Conservation (phyloP, 1,140 invertebrate genomes). For the Hycleus phaleratus region DNA sequence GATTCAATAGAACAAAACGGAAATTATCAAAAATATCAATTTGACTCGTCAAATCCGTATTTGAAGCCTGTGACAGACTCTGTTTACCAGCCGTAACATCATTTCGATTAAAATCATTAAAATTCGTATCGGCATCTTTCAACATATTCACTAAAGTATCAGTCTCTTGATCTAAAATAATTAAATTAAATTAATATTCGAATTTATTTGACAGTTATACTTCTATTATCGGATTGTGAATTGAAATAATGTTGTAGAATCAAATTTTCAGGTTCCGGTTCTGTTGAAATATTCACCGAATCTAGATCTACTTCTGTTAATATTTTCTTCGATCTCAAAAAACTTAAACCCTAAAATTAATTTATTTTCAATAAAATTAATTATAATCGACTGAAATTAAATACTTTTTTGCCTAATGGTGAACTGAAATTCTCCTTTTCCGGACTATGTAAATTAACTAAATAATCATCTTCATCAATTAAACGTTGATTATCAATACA, state of each 20-base stretch:
- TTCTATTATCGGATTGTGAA: background rate
- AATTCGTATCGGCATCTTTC: background rate
- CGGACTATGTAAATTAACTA: slow-evolving; percentile 30
- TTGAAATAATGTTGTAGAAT: slow-evolving; percentile 26
- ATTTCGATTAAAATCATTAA: too few species aligned
- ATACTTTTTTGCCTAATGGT: slow-evolving; percentile 55
- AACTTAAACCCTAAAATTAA: slow-evolving; percentile 20
- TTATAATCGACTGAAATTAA: background rate
- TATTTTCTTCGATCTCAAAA: slow-evolving; percentile 18
- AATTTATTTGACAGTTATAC: background rate
- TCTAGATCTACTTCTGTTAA: slow-evolving; percentile 14
- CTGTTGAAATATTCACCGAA: background rate
- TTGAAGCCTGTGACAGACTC: background rate
- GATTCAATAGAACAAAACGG: slow-evolving; percentile 33
- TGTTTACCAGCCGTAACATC: too few species aligned
- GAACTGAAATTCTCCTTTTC: slow-evolving; percentile 44
- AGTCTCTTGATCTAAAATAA: background rate
- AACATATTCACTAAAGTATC: background rate
- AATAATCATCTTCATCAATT: slow-evolving; percentile 50
- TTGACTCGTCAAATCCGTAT: background rate
- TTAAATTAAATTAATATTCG: background rate
- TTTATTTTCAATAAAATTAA: background rate
- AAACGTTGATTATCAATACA: slow-evolving; percentile 56
- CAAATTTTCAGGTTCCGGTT: slow-evolving; percentile 1
- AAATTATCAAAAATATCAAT: too few species aligned